phyloP scores from a whole-genome alignment of 1,140 invertebrate species.

The Dinoponera quadriceps region DNA sequence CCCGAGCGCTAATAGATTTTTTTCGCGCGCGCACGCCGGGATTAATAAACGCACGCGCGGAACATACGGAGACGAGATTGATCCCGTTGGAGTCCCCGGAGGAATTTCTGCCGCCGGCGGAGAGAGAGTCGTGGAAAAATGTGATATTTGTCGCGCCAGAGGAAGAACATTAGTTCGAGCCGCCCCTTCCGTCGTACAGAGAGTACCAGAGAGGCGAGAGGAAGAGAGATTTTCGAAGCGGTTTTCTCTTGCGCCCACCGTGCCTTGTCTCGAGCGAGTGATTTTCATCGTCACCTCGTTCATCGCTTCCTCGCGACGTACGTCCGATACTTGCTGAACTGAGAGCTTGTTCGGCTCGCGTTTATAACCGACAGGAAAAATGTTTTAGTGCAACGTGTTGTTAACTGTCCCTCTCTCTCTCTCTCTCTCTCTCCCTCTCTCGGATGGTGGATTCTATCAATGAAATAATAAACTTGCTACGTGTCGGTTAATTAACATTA shows the following conservation, averaged over 20 bases:
- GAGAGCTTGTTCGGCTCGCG: not conserved
- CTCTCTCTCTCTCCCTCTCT: not conserved
- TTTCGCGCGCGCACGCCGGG: not conserved
- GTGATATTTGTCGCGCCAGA: not conserved
- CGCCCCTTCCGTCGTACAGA: too few relatives aligned
- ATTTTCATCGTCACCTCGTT: not conserved
- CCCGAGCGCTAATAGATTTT: constrained; percentile 46
- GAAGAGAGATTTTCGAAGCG: too few relatives aligned
- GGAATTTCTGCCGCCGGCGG: not conserved
- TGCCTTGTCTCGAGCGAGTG: not conserved
- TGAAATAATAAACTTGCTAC: not conserved
- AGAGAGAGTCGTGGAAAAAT: not conserved
- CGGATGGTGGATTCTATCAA: not conserved
- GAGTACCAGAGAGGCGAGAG: too few relatives aligned
- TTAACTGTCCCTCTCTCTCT: too few relatives aligned
- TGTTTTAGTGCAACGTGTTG: not conserved
- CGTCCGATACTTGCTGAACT: not conserved
- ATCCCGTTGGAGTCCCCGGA: constrained; percentile 3
- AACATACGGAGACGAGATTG: constrained; percentile 19
- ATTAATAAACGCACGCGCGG: constrained; percentile 44
- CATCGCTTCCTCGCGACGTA: not conserved
- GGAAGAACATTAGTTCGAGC: not conserved
- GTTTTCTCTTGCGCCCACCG: too few relatives aligned
- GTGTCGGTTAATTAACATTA: not conserved
- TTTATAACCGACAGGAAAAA: not conserved